Conservation (phyloP, 2,113 vertebrate species). For the Pipra filicauda region DNA sequence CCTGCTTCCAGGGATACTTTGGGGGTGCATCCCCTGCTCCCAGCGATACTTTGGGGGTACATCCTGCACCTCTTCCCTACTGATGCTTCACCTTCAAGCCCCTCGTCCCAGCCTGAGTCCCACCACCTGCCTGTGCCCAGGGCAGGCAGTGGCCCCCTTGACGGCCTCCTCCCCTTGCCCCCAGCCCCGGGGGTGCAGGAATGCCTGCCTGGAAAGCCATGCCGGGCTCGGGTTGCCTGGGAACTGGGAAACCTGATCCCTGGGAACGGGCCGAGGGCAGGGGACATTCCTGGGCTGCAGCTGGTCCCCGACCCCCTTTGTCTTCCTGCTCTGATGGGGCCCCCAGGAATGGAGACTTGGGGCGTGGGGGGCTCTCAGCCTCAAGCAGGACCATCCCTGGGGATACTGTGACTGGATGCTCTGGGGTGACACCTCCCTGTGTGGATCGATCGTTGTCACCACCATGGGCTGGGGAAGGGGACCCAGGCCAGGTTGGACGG, state of each 20-base stretch:
- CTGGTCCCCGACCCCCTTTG: constrained; percentile 50
- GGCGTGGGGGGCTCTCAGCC: not conserved
- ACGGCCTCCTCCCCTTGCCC: not conserved
- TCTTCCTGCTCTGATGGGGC: not conserved
- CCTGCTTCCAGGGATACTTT: not conserved
- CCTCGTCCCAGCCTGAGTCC: not conserved
- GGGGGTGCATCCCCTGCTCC: not conserved
- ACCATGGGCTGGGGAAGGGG: not conserved
- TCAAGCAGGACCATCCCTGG: not conserved
- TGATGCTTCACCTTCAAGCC: not conserved
- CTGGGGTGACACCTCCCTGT: accelerated
- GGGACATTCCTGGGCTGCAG: constrained; percentile 49
- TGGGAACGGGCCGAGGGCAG: constrained; percentile 45
- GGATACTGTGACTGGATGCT: not conserved
- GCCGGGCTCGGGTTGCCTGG: constrained; percentile 54
- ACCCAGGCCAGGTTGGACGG: not conserved
- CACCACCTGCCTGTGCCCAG: not conserved
- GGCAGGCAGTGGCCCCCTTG: not conserved
- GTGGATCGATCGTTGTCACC: not conserved
- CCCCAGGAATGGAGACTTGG: not conserved
- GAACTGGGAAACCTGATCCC: constrained; percentile 66
- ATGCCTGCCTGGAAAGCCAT: constrained; percentile 27
- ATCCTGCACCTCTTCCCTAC: not conserved
- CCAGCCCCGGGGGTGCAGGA: constrained; percentile 29
- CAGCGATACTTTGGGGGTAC: not conserved